phyloP scores from a whole-genome alignment of 2,113 vertebrate genomes.

The Gorsachius goisagi region DNA sequence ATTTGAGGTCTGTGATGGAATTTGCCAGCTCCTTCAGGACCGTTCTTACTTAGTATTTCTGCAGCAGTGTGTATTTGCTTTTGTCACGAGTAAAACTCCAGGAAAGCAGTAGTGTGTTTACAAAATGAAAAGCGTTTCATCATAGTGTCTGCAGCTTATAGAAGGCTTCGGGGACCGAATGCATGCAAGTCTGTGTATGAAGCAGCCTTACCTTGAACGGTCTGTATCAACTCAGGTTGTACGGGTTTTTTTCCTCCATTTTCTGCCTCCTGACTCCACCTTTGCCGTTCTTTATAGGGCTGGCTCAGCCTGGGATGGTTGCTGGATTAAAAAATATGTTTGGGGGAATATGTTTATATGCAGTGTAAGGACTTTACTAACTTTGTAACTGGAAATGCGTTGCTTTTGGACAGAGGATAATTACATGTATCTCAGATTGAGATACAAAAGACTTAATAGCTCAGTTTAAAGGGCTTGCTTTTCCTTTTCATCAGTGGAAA shows the following conservation, averaged over 20 bases:
- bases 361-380: background rate
- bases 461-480: constrained; percentile 16
- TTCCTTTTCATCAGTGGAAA: constrained; percentile 16
- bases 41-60: constrained; percentile 31
- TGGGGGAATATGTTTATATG: background rate
- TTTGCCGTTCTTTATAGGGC: background rate
- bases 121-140: constrained; percentile 58
- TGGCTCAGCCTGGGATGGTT: background rate
- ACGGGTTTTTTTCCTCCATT: background rate
- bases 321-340: background rate
- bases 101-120: constrained; percentile 29
- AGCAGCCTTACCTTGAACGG: background rate
- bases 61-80: constrained; percentile 11
- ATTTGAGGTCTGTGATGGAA: constrained; percentile 5
- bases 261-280: background rate
- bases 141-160: constrained; percentile 14
- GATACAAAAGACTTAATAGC: constrained; percentile 18
- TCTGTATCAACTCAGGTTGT: background rate
- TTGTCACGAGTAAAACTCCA: constrained; percentile 33
- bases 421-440: constrained; percentile 8
- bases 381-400: background rate
- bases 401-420: constrained; percentile 2
- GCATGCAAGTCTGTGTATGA: background rate
- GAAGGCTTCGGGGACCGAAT: constrained; percentile 10
- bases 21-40: constrained; percentile 34